Evolutionary conservation across 2,113 vertebrate genomes (phyloP), one percentile per base, ranked within the genome.

Genomic region (Callithrix jacchus): DNA sequence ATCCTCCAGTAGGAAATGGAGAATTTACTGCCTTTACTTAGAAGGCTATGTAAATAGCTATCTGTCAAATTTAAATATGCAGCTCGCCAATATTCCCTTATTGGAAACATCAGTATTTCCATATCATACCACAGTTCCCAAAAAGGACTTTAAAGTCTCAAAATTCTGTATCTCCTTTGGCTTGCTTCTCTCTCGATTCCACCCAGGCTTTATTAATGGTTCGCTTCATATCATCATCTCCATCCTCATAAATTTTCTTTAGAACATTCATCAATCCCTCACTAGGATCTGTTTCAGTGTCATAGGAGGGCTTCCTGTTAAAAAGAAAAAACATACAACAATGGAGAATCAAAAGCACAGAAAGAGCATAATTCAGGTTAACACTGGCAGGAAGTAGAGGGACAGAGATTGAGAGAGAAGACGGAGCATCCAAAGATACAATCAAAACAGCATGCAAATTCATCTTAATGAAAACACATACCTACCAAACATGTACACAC

Each of bases 191-290:
- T 97, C 99, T 99, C 58, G 99, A 99, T 98, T 99, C 99, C 20
- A 99, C 98, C 99, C 99, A 99, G 71, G 99, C 99, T 98, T 99
- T 99, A 98, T 99, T 99, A 98, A 99, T 99, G 81, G 99, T 99
- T 97, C 99, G 99, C 96, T 99, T 99, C 99, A 99, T 99, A 49
- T 99, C 99, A 45, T 99, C 99, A 20, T 99, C 99, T 70, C 99
- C 99, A 21, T 99, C 99, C 0, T 99, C 98, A 71, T 99, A 99
- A 94, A 99, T 99, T 98, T 99, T 99, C 97, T 99, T 99, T 88
- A 99, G 97, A 97, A 99, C 99, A 98, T 95, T 99, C 99, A 99
- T 99, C 56, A 99, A 98, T 58, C 99, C 99, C 1, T 99, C 99
- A 40, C 99, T 99, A 37, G 99, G 99, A 95, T 99, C 99, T 70